Evolutionary conservation across 2,888 invertebrate genomes (phyloP).

Genomic region (Panopea generosa): DNA sequence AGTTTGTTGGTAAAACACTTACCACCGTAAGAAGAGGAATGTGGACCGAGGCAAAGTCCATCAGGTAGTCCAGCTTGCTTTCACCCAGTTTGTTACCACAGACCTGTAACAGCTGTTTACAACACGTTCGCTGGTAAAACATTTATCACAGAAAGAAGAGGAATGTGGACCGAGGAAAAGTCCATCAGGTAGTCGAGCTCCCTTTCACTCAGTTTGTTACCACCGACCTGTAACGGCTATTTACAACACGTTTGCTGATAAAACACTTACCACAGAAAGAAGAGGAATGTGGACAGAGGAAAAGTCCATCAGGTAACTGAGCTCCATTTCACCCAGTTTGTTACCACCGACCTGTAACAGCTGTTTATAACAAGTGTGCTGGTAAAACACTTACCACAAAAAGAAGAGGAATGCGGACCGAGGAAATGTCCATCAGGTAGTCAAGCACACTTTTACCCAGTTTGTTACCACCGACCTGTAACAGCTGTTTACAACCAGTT

Average conservation of each 20-base stretch:
- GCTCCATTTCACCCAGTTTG: slow-evolving; percentile 54
- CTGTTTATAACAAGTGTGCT: too few relatives aligned
- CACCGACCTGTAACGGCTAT: slow-evolving; percentile 68
- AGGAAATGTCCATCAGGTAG: slow-evolving; percentile 61
- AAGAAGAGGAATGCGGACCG: slow-evolving; percentile 46
- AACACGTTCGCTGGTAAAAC: too few relatives aligned
- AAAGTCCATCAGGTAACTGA: slow-evolving; percentile 63
- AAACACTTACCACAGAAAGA: slow-evolving; percentile 65
- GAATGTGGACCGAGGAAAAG: slow-evolving; percentile 50
- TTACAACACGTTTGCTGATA: too few relatives aligned
- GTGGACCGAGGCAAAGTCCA: slow-evolving; percentile 54
- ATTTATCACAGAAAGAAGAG: slow-evolving; percentile 65
- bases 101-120: slow-evolving; percentile 61
- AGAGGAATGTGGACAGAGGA: slow-evolving; percentile 52
- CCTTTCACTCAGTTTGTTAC: slow-evolving; percentile 62
- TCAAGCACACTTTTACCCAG: slow-evolving; percentile 58
- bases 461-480: slow-evolving; percentile 70
- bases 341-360: slow-evolving; percentile 70
- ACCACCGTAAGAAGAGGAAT: slow-evolving; percentile 63
- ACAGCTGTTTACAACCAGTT: slow-evolving; percentile 17
- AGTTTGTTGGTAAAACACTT: too few relatives aligned
- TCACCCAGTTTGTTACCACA: slow-evolving; percentile 66
- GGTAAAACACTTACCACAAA: slow-evolving; percentile 59
- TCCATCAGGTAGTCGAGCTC: slow-evolving; percentile 64
- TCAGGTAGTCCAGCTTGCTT: slow-evolving; percentile 61